These are phyloP conservation scores for Cerastis leucographa DNA, from an alignment of 2,888 invertebrate species.

Conservation along the genomic window DNA sequence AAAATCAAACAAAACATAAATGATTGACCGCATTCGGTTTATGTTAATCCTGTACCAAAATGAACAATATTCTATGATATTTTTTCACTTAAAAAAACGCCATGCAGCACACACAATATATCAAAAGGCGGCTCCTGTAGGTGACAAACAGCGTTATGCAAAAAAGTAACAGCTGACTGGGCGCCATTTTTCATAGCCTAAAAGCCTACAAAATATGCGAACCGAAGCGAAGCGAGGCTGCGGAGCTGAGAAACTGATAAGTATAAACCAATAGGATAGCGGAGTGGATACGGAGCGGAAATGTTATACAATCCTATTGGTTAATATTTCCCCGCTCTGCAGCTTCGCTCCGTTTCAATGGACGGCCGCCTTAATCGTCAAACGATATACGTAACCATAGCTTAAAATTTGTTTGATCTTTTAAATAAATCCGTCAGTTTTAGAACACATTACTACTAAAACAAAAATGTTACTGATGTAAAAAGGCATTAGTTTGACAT, in stretches of 20 bases:
- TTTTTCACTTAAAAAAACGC: slow-evolving; percentile 7
- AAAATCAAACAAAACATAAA: background rate
- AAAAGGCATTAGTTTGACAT: background rate
- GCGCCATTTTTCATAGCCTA: slow-evolving; percentile 56
- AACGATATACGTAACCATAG: slow-evolving; percentile 26
- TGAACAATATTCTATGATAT: background rate
- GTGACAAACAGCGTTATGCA: slow-evolving; percentile 51
- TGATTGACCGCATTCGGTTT: background rate
- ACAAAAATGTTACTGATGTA: background rate
- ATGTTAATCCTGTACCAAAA: background rate
- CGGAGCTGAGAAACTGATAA: too few relatives aligned
- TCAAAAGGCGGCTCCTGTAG: slow-evolving; percentile 35
- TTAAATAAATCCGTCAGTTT: slow-evolving; percentile 7
- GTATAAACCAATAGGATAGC: too few relatives aligned
- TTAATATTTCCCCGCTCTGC: too few relatives aligned
- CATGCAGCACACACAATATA: slow-evolving; percentile 36
- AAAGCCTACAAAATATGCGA: slow-evolving; percentile 52
- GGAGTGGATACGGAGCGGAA: too few relatives aligned
- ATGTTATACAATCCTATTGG: too few relatives aligned
- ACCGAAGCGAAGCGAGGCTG: too few relatives aligned
- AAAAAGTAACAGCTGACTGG: slow-evolving; percentile 53
- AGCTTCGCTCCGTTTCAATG: too few relatives aligned
- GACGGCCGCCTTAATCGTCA: slow-evolving; percentile 16
- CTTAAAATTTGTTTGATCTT: background rate
- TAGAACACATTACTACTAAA: background rate